Evolutionary conservation across 2,113 vertebrate genomes (phyloP).

Genomic region (Mungos mungo): DNA sequence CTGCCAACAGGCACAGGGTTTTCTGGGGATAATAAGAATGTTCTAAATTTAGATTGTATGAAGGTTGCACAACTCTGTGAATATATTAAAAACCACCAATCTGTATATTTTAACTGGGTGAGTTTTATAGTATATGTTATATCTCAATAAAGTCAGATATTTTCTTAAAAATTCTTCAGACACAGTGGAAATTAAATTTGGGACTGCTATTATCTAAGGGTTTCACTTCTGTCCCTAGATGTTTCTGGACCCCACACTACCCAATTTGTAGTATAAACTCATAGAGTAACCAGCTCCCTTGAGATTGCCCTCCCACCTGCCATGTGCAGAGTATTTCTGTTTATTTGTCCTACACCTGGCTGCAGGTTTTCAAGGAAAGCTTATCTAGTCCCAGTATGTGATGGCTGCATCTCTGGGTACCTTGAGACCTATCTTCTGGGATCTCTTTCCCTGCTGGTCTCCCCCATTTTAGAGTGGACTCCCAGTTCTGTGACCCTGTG

Average conservation of each 20-base stretch:
- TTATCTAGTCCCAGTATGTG: neutral
- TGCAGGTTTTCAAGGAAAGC: neutral
- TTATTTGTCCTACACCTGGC: neutral
- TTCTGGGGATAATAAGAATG: constrained; percentile 12
- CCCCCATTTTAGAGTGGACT: neutral
- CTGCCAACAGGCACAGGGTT: neutral
- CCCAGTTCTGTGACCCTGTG: neutral
- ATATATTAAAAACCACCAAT: constrained; percentile 35
- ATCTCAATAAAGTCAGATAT: constrained; percentile 12
- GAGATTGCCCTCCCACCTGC: neutral
- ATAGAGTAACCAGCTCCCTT: neutral
- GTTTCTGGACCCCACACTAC: neutral
- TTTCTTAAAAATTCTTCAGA: neutral
- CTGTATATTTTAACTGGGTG: neutral
- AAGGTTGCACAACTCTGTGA: neutral
- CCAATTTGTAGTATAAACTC: neutral
- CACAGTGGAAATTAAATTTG: neutral
- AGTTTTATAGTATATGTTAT: constrained; percentile 10
- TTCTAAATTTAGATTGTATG: constrained; percentile 30
- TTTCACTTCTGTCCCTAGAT: neutral
- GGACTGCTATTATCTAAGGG: neutral
- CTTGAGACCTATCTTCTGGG: neutral
- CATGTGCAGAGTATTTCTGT: neutral
- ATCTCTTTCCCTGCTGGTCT: neutral
- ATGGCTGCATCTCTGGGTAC: neutral